Conservation (phyloP, 2,888 invertebrate genomes). For the Leucoma salicis region DNA sequence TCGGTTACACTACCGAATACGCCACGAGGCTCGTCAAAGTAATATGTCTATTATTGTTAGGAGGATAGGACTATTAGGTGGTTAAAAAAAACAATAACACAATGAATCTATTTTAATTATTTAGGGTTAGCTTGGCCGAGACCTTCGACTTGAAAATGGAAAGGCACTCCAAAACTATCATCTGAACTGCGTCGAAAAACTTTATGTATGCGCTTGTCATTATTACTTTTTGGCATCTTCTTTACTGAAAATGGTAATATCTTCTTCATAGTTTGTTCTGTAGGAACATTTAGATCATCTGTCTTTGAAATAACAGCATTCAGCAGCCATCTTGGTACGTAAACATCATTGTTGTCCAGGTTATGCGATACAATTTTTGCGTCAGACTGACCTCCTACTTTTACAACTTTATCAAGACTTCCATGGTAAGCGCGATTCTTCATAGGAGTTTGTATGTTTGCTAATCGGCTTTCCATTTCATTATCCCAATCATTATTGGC, state of each 20-base stretch:
- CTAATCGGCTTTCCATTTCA: constrained; percentile 5
- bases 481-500: neutral
- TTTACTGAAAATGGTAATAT: constrained; percentile 38
- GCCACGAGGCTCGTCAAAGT: too few relatives aligned
- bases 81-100: too few relatives aligned
- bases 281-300: neutral
- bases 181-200: constrained; percentile 34
- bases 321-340: constrained; percentile 39
- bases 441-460: neutral
- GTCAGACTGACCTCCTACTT: constrained; percentile 4
- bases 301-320: constrained; percentile 11
- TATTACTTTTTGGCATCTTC: constrained; percentile 1
- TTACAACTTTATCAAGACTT: constrained; percentile 5
- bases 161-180: constrained; percentile 47
- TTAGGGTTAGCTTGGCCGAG: constrained; percentile 51
- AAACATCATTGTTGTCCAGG: constrained; percentile 35
- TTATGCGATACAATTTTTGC: constrained; percentile 31
- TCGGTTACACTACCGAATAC: too few relatives aligned
- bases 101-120: too few relatives aligned
- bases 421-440: neutral
- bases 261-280: constrained; percentile 10
- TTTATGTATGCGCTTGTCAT: constrained; percentile 2
- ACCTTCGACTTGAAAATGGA: constrained; percentile 53
- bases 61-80: too few relatives aligned
- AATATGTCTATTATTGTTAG: too few relatives aligned